Base-by-base conservation (phyloP, 1,140 invertebrate genomes). In the Stenopsyche tienmushanensis region DNA sequence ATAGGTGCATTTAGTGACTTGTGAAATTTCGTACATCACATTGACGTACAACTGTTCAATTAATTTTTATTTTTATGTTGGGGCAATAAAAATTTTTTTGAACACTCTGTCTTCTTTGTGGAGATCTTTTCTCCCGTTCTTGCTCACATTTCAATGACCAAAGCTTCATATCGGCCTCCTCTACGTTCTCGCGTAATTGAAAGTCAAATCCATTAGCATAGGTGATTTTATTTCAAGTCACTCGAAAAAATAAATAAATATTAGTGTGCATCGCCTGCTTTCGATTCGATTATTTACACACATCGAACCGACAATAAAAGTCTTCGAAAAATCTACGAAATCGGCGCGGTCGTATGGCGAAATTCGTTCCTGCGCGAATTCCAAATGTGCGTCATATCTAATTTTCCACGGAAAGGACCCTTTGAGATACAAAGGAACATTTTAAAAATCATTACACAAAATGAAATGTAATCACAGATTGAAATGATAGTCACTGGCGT, bases 51-150 rank as follows among this genome's bases (percentile, higher is more conserved):
- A 34, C 57, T 55, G 62, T 58, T 65, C 60, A 65, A 65, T 69
- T 65, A 69, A 69, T 62, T 69, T 65, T 64, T 67, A 63, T 53
- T 64, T 64, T 68, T 68, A 63, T 63, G 10, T 24, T 57, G 34
- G 34, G 24, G 15, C 21, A 57, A 57, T 42, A 57, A 42, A 57
- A 57, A 57, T 20, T 39, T 50, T 34, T 34, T 7, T 15, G 26
- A n/a, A 57, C 53, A 26, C 13, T 41, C 45, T 47, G 3, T 23
- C 21, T n/a, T 3, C 25, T 5, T 21, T 42, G 3, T 18, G 5
- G 24, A 24, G 8, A 18, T 34, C 29, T 39, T 58, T 3, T 29
- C 10, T 55, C 24, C 25, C 25, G 49, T 47, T 57, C 42, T 58
- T 49, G 57, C 52, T 24, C 18, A 13, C 25, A 39, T 29, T 18